Percentiles rank a stretch among this genome's conserved stretches.
phyloP scores from a whole-genome alignment of 2,888 invertebrate species.

The Osedax frankpressi region DNA sequence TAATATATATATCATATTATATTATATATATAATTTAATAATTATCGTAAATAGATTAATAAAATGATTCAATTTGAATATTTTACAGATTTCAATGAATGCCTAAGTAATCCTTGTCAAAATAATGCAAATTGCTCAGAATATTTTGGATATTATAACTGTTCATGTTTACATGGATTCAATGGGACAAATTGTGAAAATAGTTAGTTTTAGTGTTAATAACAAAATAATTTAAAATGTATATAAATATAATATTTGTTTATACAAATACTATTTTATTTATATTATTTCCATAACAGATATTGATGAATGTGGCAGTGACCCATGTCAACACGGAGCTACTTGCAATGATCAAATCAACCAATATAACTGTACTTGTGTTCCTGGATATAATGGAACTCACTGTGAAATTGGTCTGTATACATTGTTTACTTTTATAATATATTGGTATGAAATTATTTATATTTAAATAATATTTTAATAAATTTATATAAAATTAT shows the following conservation, averaged over 20 bases:
- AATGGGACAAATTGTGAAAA: neutral
- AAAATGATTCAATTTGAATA: neutral
- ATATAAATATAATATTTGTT: no score
- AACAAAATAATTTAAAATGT: neutral
- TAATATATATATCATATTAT: slow-evolving; percentile 1
- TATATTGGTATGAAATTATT: no score
- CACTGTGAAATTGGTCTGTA: neutral
- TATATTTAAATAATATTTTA: no score
- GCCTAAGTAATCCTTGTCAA: neutral
- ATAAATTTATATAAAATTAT: neutral
- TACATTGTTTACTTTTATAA: no score
- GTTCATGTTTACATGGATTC: neutral
- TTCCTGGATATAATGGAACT: neutral
- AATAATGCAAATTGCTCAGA: neutral
- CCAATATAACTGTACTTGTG: neutral
- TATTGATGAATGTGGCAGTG: neutral
- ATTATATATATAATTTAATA: no score
- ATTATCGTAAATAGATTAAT: no score
- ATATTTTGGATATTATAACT: neutral
- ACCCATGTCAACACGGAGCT: neutral
- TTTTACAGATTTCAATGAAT: neutral
- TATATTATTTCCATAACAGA: neutral
- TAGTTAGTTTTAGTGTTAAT: neutral
- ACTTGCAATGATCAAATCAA: neutral
- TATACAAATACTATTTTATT: no score